Evolutionary conservation across 2,888 invertebrate species (phyloP), one percentile per base, ranked within the genome.

Genomic region (Temnothorax unifasciatus): DNA sequence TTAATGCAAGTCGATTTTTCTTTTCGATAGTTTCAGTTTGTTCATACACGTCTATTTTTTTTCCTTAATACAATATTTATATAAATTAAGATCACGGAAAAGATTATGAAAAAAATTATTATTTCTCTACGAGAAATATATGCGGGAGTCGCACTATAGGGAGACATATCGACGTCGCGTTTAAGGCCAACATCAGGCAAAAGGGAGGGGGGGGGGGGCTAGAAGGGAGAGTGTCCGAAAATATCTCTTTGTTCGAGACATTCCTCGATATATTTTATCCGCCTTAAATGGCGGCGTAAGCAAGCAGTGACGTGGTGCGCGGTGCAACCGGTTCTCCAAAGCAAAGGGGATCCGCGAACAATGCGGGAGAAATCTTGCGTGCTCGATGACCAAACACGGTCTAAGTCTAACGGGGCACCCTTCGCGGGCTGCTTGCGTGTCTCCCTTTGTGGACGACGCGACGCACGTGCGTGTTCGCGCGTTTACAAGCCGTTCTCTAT

Each of bases 241-340:
- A 86, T 88, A 85, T 79, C 83, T 81, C 75, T 44, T 81, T 86
- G 79, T 82, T 83, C 82, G 81, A 61, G 73, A 38, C 85, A 86
- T 86, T 88, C 85, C 74, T 63, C 85, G 87, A 86, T 86, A 71
- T 74, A 74, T 79, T 86, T 89, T 89, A 89, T 89, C 77, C 76
- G 76, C 89, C 88, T 71, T 88, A 89, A 89, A 89, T 86, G 89
- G 89, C 63, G 73, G 52, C 63, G 86, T 85, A 82, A 68, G 77
- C 68, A n/a, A 54, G 84, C 81, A 85, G 86, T 88, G 86, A 89
- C 88, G 84, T 83, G 76, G 85, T 76, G 18, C 83, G 66, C 69
- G 82, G 77, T 85, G 83, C 85, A 89, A 89, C 89, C 89, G 89
- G 89, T 89, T 89, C 82, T 82, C 73, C 63, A 66, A 79, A 84